Evolutionary conservation across 2,888 invertebrate genomes (phyloP).

Genomic region (Netelia melanura): DNA sequence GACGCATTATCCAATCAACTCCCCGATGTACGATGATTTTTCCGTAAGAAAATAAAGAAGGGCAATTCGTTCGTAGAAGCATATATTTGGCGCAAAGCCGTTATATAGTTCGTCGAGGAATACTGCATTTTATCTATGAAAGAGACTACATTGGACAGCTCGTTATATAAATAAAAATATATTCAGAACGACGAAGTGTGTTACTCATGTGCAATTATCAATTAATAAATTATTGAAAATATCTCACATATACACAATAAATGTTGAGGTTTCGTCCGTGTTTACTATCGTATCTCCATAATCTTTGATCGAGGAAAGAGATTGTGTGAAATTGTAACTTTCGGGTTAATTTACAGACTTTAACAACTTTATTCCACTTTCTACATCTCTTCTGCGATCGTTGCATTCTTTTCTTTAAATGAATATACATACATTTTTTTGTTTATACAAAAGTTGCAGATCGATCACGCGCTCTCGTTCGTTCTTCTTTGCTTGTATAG

Average conservation of each 20-base stretch:
- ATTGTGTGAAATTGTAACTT: neutral
- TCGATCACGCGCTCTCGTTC: constrained; percentile 8
- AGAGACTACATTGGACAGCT: constrained; percentile 32
- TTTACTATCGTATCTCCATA: no score
- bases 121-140: neutral
- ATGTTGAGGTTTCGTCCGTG: no score
- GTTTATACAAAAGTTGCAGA: constrained; percentile 44
- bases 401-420: constrained; percentile 25
- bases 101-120: constrained; percentile 10
- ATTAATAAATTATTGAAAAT: constrained; percentile 65
- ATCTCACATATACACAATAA: constrained; percentile 12
- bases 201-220: constrained; percentile 65
- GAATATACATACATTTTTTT: constrained; percentile 39
- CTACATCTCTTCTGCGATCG: constrained; percentile 42
- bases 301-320: no score
- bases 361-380: constrained; percentile 57
- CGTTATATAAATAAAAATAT: constrained; percentile 32
- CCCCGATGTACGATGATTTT: neutral
- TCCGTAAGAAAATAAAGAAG: neutral
- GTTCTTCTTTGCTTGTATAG: constrained; percentile 22
- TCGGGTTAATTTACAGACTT: neutral
- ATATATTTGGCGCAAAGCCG: constrained; percentile 6
- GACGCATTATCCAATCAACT: constrained; percentile 14
- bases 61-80: neutral
- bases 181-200: constrained; percentile 54